A percentile compares a stretch with the other conserved stretches of the same genome.
phyloP scores from a whole-genome alignment of 2,797 vertebrate species.

The Mycteria americana region DNA sequence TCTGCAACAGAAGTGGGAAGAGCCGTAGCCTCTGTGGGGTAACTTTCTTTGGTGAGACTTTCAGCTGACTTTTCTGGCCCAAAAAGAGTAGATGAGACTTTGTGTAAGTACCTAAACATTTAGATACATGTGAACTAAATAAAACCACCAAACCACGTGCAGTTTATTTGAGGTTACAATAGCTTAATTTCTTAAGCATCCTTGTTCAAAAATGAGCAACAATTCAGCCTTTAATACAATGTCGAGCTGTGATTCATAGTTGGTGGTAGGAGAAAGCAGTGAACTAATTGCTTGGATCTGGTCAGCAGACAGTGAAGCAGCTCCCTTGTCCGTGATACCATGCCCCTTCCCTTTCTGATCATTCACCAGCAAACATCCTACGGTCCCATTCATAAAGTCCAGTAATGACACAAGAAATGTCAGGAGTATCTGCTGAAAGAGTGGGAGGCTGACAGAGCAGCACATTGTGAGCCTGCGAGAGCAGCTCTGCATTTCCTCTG shows the following conservation, averaged over 20 bases:
- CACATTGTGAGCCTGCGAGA: constrained; percentile 74
- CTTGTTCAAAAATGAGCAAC: constrained; percentile 6
- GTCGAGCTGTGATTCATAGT: constrained; percentile 18
- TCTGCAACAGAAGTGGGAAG: background rate
- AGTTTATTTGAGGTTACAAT: constrained; percentile 55
- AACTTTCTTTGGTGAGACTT: background rate
- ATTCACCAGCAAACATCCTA: constrained; percentile 70
- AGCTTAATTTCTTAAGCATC: constrained; percentile 26
- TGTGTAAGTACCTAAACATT: constrained; percentile 50
- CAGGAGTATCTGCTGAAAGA: constrained; percentile 75
- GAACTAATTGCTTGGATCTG: constrained; percentile 57
- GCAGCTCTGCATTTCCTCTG: constrained; percentile 72
- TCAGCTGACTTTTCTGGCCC: background rate
- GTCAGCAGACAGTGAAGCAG: constrained; percentile 53
- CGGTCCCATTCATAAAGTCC: constrained; percentile 79
- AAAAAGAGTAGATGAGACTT: background rate
- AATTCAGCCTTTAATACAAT: background rate
- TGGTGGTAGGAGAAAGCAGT: constrained; percentile 33
- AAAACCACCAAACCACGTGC: background rate
- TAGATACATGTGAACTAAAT: background rate
- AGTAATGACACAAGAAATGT: constrained; percentile 76
- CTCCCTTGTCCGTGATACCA: constrained; percentile 51
- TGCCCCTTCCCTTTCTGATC: constrained; percentile 59
- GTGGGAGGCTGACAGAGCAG: constrained; percentile 76
- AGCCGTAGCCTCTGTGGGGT: background rate